Conservation (phyloP, 2,797 vertebrate species). For the Crenuchus spilurus region DNA sequence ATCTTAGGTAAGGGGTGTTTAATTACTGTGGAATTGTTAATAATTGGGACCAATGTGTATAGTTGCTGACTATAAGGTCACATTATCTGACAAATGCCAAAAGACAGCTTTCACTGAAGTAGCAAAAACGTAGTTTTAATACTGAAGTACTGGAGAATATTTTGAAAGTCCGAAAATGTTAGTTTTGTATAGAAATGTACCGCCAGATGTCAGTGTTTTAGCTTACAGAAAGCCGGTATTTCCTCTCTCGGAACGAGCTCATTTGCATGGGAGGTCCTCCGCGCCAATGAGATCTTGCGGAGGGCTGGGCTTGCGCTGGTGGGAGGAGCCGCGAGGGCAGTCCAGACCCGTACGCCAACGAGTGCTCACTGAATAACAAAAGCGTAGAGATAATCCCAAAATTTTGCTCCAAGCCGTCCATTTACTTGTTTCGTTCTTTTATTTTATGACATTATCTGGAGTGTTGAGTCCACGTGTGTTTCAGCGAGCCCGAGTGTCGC, state of each 20-base stretch:
- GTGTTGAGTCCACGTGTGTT: slow-evolving; percentile 49
- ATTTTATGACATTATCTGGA: slow-evolving; percentile 27
- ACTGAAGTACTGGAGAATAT: too few relatives aligned
- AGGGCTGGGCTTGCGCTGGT: slow-evolving; percentile 67
- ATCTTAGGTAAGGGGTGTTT: background rate
- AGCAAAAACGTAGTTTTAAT: too few relatives aligned
- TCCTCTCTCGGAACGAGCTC: slow-evolving; percentile 52
- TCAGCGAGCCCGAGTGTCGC: slow-evolving; percentile 3
- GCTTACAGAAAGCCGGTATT: background rate
- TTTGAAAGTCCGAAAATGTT: too few relatives aligned
- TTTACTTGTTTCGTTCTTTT: slow-evolving; percentile 39
- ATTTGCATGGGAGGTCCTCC: slow-evolving; percentile 76
- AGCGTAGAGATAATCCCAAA: slow-evolving; percentile 70
- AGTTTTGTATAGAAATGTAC: too few relatives aligned
- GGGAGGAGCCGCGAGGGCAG: slow-evolving; percentile 77
- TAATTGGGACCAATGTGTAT: too few relatives aligned
- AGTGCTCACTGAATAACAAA: slow-evolving; percentile 75
- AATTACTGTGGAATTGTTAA: too few relatives aligned
- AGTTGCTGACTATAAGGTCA: too few relatives aligned
- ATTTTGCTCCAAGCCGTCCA: slow-evolving; percentile 36
- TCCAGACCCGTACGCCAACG: slow-evolving; percentile 68
- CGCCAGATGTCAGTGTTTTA: slow-evolving; percentile 41
- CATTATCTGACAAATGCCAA: too few relatives aligned
- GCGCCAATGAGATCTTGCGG: slow-evolving; percentile 74
- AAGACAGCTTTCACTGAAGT: too few relatives aligned